A percentile compares a stretch with the other conserved stretches of the same genome.
Evolutionary conservation across 2,113 vertebrate species (phyloP).

Genomic region (Furnarius figulus): DNA sequence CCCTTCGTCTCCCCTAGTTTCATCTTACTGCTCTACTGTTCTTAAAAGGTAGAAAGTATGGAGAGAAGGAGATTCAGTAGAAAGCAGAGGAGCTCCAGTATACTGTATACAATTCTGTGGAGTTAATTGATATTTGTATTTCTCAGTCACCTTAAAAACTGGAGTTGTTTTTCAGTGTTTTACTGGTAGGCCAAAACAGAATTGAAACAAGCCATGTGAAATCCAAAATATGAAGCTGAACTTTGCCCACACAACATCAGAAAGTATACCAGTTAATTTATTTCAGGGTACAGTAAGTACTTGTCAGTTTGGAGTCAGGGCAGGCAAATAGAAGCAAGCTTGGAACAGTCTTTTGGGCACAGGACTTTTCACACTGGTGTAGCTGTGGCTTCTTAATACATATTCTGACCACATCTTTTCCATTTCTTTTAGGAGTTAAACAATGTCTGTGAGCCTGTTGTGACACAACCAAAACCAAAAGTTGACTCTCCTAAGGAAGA

Average conservation of each 20-base stretch:
- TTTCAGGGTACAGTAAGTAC: not conserved
- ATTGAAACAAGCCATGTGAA: not conserved
- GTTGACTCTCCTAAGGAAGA: constrained; percentile 82
- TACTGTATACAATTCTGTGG: not conserved
- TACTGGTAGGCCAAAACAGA: not conserved
- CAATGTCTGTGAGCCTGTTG: constrained; percentile 76
- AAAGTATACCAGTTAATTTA: not conserved
- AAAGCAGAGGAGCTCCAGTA: not conserved
- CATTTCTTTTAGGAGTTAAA: constrained; percentile 71
- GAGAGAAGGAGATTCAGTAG: not conserved
- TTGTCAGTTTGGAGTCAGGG: not conserved
- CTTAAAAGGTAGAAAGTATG: not conserved
- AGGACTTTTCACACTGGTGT: not conserved
- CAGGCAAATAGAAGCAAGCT: not conserved
- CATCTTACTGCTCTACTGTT: not conserved
- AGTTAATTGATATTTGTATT: not conserved
- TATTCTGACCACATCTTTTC: not conserved
- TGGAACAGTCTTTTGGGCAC: not conserved
- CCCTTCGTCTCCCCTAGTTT: not conserved
- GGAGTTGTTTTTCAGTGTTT: not conserved
- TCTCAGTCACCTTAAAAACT: not conserved
- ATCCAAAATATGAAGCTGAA: not conserved
- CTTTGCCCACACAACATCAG: not conserved
- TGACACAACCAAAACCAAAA: constrained; percentile 83
- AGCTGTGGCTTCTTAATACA: not conserved